A percentile compares a stretch with the other conserved stretches of the same genome.
Evolutionary conservation across 2,888 invertebrate genomes (phyloP).

Genomic region (Stegana nigrithorax): DNA sequence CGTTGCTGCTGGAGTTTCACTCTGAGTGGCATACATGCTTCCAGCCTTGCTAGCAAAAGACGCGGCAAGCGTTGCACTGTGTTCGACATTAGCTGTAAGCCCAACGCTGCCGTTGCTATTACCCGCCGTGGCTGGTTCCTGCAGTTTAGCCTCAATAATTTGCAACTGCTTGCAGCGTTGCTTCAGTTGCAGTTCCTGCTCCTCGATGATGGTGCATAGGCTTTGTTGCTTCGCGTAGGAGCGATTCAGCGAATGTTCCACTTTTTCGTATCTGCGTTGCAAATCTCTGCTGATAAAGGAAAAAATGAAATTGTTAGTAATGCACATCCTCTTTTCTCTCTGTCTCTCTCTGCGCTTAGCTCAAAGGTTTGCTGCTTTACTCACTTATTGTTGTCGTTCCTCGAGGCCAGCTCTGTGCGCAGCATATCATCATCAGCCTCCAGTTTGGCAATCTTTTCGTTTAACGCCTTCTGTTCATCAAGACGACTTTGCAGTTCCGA

Average conservation of each 20-base stretch:
- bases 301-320: slow-evolving; percentile 11
- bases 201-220: slow-evolving; percentile 86
- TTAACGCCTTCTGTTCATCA: slow-evolving; percentile 78
- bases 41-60: no score
- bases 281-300: slow-evolving; percentile 72
- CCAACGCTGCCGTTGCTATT: no score
- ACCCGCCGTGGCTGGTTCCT: no score
- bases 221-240: slow-evolving; percentile 84
- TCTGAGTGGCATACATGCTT: slow-evolving; percentile 73
- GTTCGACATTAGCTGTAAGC: no score
- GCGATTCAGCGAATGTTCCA: slow-evolving; percentile 80
- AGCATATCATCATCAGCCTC: slow-evolving; percentile 90
- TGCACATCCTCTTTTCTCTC: background rate
- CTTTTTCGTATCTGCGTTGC: slow-evolving; percentile 77
- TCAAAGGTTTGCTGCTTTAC: slow-evolving; percentile 43
- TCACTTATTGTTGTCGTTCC: slow-evolving; percentile 73
- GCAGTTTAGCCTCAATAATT: no score
- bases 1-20: slow-evolving; percentile 54
- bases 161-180: slow-evolving; percentile 81
- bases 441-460: slow-evolving; percentile 80
- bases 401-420: slow-evolving; percentile 75
- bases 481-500: slow-evolving; percentile 79
- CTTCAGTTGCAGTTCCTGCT: slow-evolving; percentile 86
- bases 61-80: no score
- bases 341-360: no score